phyloP scores from a whole-genome alignment of 2,888 invertebrate genomes.

The Hypomecis atomaria region DNA sequence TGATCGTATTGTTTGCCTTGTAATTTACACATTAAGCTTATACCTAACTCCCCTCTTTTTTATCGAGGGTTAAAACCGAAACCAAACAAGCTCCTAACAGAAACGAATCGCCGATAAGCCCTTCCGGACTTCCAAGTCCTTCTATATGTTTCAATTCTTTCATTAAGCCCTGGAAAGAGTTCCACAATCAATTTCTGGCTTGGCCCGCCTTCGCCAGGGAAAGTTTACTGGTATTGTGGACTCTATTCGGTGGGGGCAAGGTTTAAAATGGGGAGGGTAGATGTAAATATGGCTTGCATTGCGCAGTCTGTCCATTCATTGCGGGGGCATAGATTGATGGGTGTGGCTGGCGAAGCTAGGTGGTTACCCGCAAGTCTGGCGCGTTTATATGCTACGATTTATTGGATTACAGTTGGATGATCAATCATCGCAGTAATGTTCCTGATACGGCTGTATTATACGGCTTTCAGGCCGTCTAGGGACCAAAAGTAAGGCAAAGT shows the following conservation, averaged over 20 bases:
- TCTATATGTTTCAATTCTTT: conserved; percentile 81
- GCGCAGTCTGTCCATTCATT: conserved; percentile 77
- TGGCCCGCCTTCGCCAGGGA: conserved; percentile 57
- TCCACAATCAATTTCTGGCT: conserved; percentile 78
- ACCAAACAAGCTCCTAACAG: conserved; percentile 14
- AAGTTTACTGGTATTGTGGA: conserved; percentile 37
- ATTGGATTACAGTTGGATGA: not conserved
- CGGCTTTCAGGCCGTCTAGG: no score
- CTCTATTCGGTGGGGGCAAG: conserved; percentile 44
- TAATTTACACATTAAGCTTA: no score
- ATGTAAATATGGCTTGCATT: conserved; percentile 48
- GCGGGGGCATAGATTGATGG: conserved; percentile 81
- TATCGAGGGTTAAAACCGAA: not conserved
- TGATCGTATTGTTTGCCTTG: no score
- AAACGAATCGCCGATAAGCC: conserved; percentile 27
- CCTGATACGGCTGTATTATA: no score
- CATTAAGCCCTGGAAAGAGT: conserved; percentile 79
- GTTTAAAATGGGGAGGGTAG: conserved; percentile 44
- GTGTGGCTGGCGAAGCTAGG: conserved; percentile 70
- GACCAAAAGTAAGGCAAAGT: no score
- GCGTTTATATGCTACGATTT: conserved; percentile 56
- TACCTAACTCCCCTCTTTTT: not conserved
- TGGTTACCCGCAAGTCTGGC: conserved; percentile 66
- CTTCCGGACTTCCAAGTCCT: conserved; percentile 42
- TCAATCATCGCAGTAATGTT: not conserved